Conservation (phyloP, 1,140 invertebrate genomes). For the Phortica variegata region DNA sequence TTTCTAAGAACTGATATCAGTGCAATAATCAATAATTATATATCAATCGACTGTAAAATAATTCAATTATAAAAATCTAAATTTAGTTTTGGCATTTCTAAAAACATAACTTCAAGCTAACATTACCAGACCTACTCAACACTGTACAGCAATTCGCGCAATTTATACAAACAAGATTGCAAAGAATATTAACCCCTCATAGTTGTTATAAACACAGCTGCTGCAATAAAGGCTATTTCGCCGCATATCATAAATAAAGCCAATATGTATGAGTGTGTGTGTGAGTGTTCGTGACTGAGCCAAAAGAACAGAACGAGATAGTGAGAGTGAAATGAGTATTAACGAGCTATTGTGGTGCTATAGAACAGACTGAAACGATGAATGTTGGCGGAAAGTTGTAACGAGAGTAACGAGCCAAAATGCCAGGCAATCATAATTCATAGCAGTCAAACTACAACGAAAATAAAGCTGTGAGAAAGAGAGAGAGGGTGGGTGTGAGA, state of each 20-base stretch:
- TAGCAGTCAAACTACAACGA: constrained; percentile 34
- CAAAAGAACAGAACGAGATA: constrained; percentile 1
- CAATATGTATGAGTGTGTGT: constrained; percentile 8
- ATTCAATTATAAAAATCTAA: too few species aligned
- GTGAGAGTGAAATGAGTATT: neutral
- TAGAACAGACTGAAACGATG: too few species aligned
- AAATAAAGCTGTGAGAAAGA: too few species aligned
- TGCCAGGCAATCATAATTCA: constrained; percentile 44
- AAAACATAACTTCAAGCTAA: too few species aligned
- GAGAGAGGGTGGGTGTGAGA: too few species aligned
- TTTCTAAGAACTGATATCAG: too few species aligned
- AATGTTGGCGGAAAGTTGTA: constrained; percentile 7
- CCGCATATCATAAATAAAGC: constrained; percentile 54
- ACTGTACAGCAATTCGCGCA: constrained; percentile 10
- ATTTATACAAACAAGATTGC: constrained; percentile 45
- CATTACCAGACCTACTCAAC: too few species aligned
- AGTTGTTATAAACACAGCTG: constrained; percentile 48
- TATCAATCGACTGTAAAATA: too few species aligned
- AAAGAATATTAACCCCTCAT: constrained; percentile 51
- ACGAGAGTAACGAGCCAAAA: constrained; percentile 32
- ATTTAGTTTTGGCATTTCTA: too few species aligned
- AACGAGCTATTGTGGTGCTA: too few species aligned
- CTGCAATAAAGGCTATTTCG: constrained; percentile 56
- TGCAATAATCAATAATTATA: too few species aligned
- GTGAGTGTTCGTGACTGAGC: neutral